Conservation (phyloP, 2,888 invertebrate genomes). For the Epirrhoe tristata region DNA sequence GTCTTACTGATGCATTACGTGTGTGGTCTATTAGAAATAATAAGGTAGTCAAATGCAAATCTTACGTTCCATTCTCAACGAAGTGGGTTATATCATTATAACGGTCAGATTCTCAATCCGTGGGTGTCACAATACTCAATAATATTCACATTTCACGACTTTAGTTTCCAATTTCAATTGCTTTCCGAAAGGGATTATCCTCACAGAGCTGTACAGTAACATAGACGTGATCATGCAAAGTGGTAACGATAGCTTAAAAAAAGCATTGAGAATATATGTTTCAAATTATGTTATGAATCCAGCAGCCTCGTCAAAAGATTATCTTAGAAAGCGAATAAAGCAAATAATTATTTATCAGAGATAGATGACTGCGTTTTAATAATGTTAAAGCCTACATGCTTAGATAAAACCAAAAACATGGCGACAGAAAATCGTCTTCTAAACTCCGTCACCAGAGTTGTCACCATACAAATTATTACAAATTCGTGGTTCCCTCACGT, state of each 20-base stretch:
- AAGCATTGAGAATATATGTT: not conserved
- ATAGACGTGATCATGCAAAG: not conserved
- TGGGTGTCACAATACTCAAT: conserved; percentile 59
- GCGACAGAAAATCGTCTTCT: not conserved
- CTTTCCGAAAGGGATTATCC: conserved; percentile 26
- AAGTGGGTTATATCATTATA: conserved; percentile 56
- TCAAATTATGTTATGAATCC: too few relatives aligned
- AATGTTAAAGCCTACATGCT: too few relatives aligned
- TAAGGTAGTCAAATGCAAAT: conserved; percentile 37
- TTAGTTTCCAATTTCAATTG: conserved; percentile 49
- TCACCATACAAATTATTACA: not conserved
- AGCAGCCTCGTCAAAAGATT: too few relatives aligned
- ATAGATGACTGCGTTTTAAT: too few relatives aligned
- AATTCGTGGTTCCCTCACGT: not conserved
- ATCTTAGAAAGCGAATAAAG: too few relatives aligned
- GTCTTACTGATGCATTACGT: not conserved
- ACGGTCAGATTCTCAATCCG: conserved; percentile 45
- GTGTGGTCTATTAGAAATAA: conserved; percentile 12
- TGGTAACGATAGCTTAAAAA: not conserved
- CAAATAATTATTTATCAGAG: too few relatives aligned
- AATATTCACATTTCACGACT: conserved; percentile 53
- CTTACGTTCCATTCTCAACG: conserved; percentile 40
- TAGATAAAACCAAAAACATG: too few relatives aligned
- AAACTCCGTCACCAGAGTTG: not conserved
- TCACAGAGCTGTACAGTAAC: not conserved